These are phyloP conservation scores for Leucania comma DNA, from an alignment of 2,888 invertebrate species.

Conservation along the genomic window DNA sequence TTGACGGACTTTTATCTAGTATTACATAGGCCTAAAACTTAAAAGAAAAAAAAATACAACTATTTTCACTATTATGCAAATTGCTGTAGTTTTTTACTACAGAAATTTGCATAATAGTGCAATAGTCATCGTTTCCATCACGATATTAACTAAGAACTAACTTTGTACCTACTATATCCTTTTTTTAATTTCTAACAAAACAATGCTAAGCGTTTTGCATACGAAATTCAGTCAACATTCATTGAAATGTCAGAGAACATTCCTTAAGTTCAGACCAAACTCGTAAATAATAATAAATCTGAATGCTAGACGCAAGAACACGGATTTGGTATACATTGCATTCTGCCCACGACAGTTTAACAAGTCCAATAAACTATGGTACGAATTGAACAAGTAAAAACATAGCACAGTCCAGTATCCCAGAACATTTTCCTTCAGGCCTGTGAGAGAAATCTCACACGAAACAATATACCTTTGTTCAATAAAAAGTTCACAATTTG, in stretches of 20 bases:
- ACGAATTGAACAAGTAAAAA: slow-evolving; percentile 42
- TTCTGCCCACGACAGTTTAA: slow-evolving; percentile 39
- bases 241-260: slow-evolving; percentile 38
- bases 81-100: too few relatives aligned
- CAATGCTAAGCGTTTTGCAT: slow-evolving; percentile 19
- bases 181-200: slow-evolving; percentile 10
- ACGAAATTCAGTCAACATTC: slow-evolving; percentile 28
- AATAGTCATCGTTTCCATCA: too few relatives aligned
- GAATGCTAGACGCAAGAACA: slow-evolving; percentile 44
- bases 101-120: too few relatives aligned
- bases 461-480: slow-evolving; percentile 75
- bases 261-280: slow-evolving; percentile 46
- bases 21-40: too few relatives aligned
- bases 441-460: slow-evolving; percentile 71
- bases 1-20: too few relatives aligned
- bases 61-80: too few relatives aligned
- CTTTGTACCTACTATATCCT: background rate
- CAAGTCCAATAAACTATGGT: slow-evolving; percentile 39
- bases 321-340: slow-evolving; percentile 52
- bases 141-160: background rate
- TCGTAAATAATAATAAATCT: slow-evolving; percentile 58
- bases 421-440: slow-evolving; percentile 52
- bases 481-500: slow-evolving; percentile 68
- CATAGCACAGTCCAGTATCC: slow-evolving; percentile 19
- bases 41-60: too few relatives aligned